These are phyloP conservation scores for Fistularia commersonii DNA, from an alignment of 2,797 vertebrate genomes.

Conservation along the genomic window DNA sequence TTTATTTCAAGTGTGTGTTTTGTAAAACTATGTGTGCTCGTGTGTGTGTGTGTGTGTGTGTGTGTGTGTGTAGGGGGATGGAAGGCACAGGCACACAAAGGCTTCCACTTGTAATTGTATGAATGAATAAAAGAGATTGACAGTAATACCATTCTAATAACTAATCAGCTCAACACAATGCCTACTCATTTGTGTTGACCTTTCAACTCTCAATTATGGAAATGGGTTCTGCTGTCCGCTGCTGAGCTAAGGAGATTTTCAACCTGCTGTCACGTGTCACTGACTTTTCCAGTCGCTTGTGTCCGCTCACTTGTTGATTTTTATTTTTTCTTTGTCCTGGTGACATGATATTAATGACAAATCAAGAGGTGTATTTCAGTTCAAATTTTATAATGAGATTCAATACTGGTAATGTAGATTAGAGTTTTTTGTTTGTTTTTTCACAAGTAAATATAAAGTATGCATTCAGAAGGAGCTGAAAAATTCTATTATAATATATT, in stretches of 20 bases:
- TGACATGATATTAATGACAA: too few species aligned
- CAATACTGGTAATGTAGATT: too few species aligned
- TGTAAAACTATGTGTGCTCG: slow-evolving; percentile 4
- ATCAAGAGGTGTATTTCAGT: too few species aligned
- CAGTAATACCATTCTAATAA: slow-evolving; percentile 81
- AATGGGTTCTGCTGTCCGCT: slow-evolving; percentile 70
- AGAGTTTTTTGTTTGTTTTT: too few species aligned
- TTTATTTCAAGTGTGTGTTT: slow-evolving; percentile 4
- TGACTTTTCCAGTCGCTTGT: slow-evolving; percentile 32
- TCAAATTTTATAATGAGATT: too few species aligned
- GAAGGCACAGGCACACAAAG: slow-evolving; percentile 64
- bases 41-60: slow-evolving; percentile 14
- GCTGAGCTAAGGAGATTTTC: slow-evolving; percentile 69
- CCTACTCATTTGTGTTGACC: slow-evolving; percentile 77
- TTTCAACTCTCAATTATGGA: slow-evolving; percentile 82
- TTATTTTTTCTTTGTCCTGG: slow-evolving; percentile 1
- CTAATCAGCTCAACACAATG: slow-evolving; percentile 78
- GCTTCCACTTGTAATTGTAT: slow-evolving; percentile 66
- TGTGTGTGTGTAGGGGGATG: slow-evolving; percentile 4
- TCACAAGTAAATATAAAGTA: too few species aligned
- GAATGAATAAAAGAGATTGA: slow-evolving; percentile 76
- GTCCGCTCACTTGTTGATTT: slow-evolving; percentile 31
- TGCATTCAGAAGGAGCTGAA: too few species aligned
- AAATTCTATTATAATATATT: too few species aligned
- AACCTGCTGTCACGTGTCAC: slow-evolving; percentile 61